Base-by-base conservation (phyloP, 2,888 invertebrate genomes). In the Stegana nigrithorax region DNA sequence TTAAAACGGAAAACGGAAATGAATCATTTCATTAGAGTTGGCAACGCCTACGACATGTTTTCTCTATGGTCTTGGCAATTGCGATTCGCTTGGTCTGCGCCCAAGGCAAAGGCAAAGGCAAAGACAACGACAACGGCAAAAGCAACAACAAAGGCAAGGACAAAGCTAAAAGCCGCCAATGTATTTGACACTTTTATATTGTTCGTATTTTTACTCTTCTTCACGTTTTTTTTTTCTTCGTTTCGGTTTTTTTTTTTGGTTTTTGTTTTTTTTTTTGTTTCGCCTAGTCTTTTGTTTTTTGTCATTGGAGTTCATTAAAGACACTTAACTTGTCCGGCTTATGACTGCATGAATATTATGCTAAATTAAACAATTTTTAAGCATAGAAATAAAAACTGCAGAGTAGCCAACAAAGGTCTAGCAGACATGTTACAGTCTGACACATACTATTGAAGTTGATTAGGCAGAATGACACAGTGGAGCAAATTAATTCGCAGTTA, bases 1-100 rank as follows among this genome's bases (percentile, higher is more conserved):
- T 57, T 60, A 65, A 66, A 74, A 70, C 73, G 80, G 77, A 81
- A 79, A 81, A 77, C 75, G 81, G 82, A 82, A 83, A 82, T 82
- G 81, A 83, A 83, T 82, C 83, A 83, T 81, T 82, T 79, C 79
- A 83, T 83, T 82, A 82, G 75, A 77, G 80, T 78, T 76, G 75
- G 74, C 77, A 73, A 78, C 73, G 74, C 77, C 79, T 76, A 73
- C 76, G 67, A 72, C 62, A 47, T 27, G 45, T 47, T 36, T 45
- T 53, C 55, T 53, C 25, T 42, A 21, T 21, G 1, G 21, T 17
- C 45, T n/a, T n/a, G n/a, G n/a, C n/a, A n/a, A n/a, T n/a, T n/a
- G n/a, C n/a, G n/a, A n/a, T n/a, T n/a, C n/a, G n/a, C n/a, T n/a
- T n/a, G n/a, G n/a, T n/a, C n/a, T n/a, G 21, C 45, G 21, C 45